These are phyloP conservation scores for Leptinotarsa defecta DNA, from an alignment of 1,140 invertebrate genomes.

Conservation along the genomic window DNA sequence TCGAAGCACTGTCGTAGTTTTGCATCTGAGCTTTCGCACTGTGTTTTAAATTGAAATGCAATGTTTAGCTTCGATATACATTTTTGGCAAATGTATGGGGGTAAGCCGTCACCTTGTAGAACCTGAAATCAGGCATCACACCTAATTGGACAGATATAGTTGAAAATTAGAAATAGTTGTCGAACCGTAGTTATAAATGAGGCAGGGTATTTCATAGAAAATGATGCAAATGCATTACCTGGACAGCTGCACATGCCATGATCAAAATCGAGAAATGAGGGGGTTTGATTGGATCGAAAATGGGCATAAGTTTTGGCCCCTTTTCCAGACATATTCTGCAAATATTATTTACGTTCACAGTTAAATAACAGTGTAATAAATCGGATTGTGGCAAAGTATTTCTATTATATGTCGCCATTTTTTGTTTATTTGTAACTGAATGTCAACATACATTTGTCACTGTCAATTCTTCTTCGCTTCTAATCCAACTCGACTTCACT, in stretches of 20 bases:
- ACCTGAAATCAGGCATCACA: slow-evolving; percentile 56
- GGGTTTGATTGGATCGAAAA: slow-evolving; percentile 65
- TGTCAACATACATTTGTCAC: too few species aligned
- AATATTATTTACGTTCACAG: slow-evolving; percentile 58
- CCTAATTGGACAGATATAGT: background rate
- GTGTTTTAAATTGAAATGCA: slow-evolving; percentile 70
- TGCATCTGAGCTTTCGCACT: slow-evolving; percentile 67
- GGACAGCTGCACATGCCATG: slow-evolving; percentile 66
- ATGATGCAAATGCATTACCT: slow-evolving; percentile 56
- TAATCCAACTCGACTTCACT: too few species aligned
- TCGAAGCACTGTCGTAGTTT: slow-evolving; percentile 66
- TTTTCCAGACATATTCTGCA: slow-evolving; percentile 69
- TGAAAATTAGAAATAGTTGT: background rate
- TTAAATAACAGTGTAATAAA: slow-evolving; percentile 52
- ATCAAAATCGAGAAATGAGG: slow-evolving; percentile 62
- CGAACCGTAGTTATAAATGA: slow-evolving; percentile 9
- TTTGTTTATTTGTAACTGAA: slow-evolving; percentile 24
- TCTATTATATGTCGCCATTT: slow-evolving; percentile 38
- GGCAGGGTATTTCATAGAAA: slow-evolving; percentile 2
- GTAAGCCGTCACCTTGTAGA: slow-evolving; percentile 65
- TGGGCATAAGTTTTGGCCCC: slow-evolving; percentile 65
- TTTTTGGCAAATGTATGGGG: slow-evolving; percentile 68
- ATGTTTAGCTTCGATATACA: slow-evolving; percentile 68
- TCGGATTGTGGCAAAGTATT: slow-evolving; percentile 44
- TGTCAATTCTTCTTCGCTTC: too few species aligned